Base-by-base conservation (phyloP, 2,888 invertebrate species). In the Dynastes grantii region DNA sequence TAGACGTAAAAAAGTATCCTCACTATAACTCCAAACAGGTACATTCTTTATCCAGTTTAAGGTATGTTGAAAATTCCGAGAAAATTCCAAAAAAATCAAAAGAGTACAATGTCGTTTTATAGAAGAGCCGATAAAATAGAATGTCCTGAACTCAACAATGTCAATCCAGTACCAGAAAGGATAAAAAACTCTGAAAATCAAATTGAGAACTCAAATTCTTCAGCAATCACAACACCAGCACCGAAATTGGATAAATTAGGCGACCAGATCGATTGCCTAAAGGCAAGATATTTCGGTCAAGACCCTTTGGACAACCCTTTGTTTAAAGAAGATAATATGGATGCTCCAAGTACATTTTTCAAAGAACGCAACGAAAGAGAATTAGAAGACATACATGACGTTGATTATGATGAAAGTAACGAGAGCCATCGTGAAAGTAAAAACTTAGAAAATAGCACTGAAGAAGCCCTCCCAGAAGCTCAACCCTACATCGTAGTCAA, bases 241-340 rank as follows among this genome's bases (percentile, higher is more conserved):
- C 91, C 90, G 0, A 90, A 94, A 77, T 87, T 95, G 0, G 88
- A 88, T 80, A 92, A 92, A 1, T 88, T 95, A 29, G 95, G 95
- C 0, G 92, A 94, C 81, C 93, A 94, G 89, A 92, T 95, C 27
- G 93, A 94, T 81, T 95, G 95, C 84, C 92, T 94, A 40, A 94
- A 94, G 87, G 89, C 90, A 0, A 94, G 94, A 88, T 95, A 93
- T 86, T 95, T 95, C 86, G 95, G 94, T 0, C 90, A 91, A 79
- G 92, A 95, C 86, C 95, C 95, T 0, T 87, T 95, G 76, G 95
- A 95, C 82, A 95, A 92, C 88, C 95, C 95, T 0, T 90, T 95
- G 82, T 95, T 95, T 83, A 88, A 89, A 78, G 92, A 93, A 89
- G 90, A 91, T 61, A 84, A 88, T 8, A 90, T 92, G 80, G 87